phyloP scores from a whole-genome alignment of 2,113 vertebrate species.

The Rhinopomastus cyanomelas region DNA sequence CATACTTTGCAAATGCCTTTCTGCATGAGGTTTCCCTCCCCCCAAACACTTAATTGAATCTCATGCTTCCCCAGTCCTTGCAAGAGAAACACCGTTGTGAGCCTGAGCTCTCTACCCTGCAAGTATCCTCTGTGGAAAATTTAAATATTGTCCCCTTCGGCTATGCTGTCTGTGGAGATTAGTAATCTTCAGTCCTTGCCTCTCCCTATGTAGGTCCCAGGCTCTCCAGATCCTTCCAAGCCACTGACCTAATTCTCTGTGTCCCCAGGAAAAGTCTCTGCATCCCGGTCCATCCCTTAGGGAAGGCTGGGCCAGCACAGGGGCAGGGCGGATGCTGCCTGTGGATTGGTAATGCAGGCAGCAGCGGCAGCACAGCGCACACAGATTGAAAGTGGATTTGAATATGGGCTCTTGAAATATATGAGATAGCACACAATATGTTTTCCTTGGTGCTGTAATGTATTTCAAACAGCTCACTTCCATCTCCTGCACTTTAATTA shows the following conservation, averaged over 20 bases:
- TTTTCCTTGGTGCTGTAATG: conserved; percentile 55
- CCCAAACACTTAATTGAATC: neutral
- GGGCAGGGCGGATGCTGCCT: neutral
- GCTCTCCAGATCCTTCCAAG: neutral
- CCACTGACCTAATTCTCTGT: conserved; percentile 40
- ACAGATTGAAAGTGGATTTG: conserved; percentile 56
- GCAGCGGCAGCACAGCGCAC: neutral
- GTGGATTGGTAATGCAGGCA: neutral
- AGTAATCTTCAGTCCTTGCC: neutral
- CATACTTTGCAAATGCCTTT: neutral
- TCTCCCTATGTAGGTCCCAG: neutral
- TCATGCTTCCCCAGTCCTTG: neutral
- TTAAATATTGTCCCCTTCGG: conserved; percentile 31
- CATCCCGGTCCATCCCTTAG: neutral
- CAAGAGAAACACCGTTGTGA: neutral
- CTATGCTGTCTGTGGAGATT: conserved; percentile 29
- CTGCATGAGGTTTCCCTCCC: neutral
- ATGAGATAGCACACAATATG: conserved; percentile 58
- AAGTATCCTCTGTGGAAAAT: neutral
- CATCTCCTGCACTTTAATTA: conserved; percentile 67
- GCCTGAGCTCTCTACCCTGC: neutral
- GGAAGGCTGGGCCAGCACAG: neutral
- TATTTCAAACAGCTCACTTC: conserved; percentile 67
- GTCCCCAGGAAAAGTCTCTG: neutral
- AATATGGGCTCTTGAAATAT: conserved; percentile 65